Evolutionary conservation across 2,888 invertebrate species (phyloP).

Genomic region (Meiosimyza platycephala): DNA sequence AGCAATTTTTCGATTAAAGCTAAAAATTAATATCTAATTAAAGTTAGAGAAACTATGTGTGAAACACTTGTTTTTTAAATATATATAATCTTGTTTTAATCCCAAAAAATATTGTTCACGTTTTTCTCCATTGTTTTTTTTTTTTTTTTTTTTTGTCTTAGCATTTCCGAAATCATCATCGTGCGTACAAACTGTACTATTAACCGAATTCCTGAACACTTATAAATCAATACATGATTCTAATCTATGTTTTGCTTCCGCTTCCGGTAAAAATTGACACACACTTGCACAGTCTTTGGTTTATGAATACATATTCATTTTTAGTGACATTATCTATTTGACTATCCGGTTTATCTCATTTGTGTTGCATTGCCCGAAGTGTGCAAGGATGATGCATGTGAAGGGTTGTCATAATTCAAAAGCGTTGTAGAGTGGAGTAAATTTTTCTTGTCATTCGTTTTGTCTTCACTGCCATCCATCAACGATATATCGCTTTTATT

Average conservation of each 20-base stretch:
- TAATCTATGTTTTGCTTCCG: conserved; percentile 9
- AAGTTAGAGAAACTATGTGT: too few species aligned
- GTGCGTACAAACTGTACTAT: not conserved
- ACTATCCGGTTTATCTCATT: conserved; percentile 28
- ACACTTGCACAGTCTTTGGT: not conserved
- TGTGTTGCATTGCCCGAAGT: not conserved
- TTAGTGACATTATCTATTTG: conserved; percentile 28
- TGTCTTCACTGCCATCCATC: not conserved
- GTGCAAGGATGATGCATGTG: conserved; percentile 10
- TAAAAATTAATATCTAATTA: too few species aligned
- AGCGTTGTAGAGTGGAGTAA: not conserved
- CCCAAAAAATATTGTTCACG: too few species aligned
- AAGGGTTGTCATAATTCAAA: conserved; percentile 34
- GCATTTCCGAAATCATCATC: not conserved
- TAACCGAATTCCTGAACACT: conserved; percentile 16
- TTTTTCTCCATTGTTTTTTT: too few species aligned
- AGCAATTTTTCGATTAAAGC: too few species aligned
- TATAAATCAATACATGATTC: conserved; percentile 20
- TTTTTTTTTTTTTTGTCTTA: too few species aligned
- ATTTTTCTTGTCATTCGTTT: not conserved
- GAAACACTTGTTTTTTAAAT: too few species aligned
- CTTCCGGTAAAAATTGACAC: not conserved
- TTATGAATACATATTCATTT: conserved; percentile 15
- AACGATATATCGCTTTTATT: conserved; percentile 11
- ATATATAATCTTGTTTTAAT: too few species aligned